Conservation (phyloP, 1,140 invertebrate species). For the Aphidius gifuensis region DNA sequence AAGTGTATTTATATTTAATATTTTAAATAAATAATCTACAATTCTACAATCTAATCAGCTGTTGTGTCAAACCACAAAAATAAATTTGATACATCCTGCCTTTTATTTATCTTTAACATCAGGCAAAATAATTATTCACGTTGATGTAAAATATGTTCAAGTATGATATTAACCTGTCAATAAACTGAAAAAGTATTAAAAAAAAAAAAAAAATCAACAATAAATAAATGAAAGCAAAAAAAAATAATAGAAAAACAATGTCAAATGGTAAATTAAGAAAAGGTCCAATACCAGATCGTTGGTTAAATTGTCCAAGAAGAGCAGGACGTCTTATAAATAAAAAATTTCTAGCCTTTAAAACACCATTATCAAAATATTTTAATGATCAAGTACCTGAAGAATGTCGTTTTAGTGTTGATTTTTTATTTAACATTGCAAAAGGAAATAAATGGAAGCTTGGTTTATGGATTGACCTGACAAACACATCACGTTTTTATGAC, state of each 20-base stretch:
- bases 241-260: background rate
- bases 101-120: too few relatives aligned
- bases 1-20: too few relatives aligned
- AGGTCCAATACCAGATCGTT: conserved; percentile 78
- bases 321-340: conserved; percentile 68
- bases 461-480: conserved; percentile 94
- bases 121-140: too few relatives aligned
- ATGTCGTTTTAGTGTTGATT: conserved; percentile 77
- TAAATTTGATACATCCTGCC: too few relatives aligned
- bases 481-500: conserved; percentile 91
- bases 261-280: conserved; percentile 7
- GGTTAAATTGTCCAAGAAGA: conserved; percentile 90
- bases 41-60: too few relatives aligned
- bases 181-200: too few relatives aligned
- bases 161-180: too few relatives aligned
- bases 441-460: conserved; percentile 81
- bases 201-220: too few relatives aligned
- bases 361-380: conserved; percentile 76
- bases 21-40: too few relatives aligned
- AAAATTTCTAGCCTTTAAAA: conserved; percentile 91
- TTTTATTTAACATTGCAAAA: conserved; percentile 75
- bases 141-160: too few relatives aligned
- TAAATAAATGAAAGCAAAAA: too few relatives aligned
- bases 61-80: too few relatives aligned
- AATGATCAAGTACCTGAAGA: conserved; percentile 77